Evolutionary conservation across 2,797 vertebrate genomes (phyloP), one percentile per base, ranked within the genome.

Genomic region (Dicrostonyx torquatus): DNA sequence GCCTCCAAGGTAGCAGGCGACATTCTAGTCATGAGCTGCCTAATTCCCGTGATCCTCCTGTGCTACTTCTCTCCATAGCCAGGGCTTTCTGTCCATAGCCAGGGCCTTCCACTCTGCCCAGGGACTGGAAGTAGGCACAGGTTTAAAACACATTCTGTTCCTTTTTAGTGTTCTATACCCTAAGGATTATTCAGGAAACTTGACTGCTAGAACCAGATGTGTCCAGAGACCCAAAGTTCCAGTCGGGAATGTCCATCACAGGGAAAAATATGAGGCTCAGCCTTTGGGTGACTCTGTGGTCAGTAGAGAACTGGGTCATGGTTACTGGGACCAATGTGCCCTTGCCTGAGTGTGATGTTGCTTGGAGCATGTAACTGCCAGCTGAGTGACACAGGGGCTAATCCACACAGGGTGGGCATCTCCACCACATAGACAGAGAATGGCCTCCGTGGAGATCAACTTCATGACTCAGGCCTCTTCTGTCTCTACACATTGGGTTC

Each of bases 281-380:
- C 29, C 17, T n/a, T 62, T 34, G n/a, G 40, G 7, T 37, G 1
- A 13, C 13, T 48, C 26, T 15, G 2, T 60, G 34, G 26, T 29
- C 17, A 53, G 29, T 18, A 43, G 75, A 6, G 4, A 37, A 8
- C 22, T 31, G 31, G 9, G 48, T 15, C 0, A 0, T 4, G 37
- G 37, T 48, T 31, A 14, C 24, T 1, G 0, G 40, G 24, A n/a
- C 37, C 34, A n/a, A 6, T 1, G 0, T 1, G 24, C 11, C 4
- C 17, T 73, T 2, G 2, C 0, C 0, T 5, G 43, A 24, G 10
- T 15, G 4, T 50, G 4, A 3, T 64, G 53, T 70, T 50, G 34
- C 24, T 0, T 12, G 31, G 2, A 6, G 9, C 24, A 7, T 20
- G 24, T 48, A 37, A n/a, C 13, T 17, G 3, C 45, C 1, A 0